Percentiles rank a stretch among this genome's conserved stretches.
Evolutionary conservation across 2,888 invertebrate species (phyloP).

Genomic region (Eupithecia tripunctaria): DNA sequence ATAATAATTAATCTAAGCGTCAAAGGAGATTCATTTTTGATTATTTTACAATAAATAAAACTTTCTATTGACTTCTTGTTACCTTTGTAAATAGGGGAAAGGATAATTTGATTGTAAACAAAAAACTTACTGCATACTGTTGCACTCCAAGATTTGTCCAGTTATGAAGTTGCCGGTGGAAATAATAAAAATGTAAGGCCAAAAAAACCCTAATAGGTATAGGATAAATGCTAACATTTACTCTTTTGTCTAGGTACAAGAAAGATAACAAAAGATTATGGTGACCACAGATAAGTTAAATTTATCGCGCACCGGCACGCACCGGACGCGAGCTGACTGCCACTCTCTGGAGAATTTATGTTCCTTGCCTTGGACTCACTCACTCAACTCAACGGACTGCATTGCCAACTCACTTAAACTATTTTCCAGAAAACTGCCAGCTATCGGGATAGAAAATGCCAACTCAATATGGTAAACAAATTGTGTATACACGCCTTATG

Average conservation of each 20-base stretch:
- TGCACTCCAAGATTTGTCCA: not conserved
- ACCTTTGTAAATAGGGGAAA: too few species aligned
- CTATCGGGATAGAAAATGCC: not conserved
- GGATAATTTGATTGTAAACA: not conserved
- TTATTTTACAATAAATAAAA: not conserved
- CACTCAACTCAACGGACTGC: not conserved
- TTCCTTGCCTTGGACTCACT: too few species aligned
- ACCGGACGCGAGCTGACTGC: too few species aligned
- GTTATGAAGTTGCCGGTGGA: slow-evolving; percentile 14
- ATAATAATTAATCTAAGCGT: too few species aligned
- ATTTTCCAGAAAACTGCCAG: not conserved
- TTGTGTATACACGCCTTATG: too few species aligned
- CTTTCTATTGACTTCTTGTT: not conserved
- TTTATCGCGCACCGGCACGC: too few species aligned
- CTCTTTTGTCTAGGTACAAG: not conserved
- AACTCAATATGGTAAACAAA: too few species aligned
- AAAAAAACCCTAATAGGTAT: not conserved
- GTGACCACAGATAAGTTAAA: not conserved
- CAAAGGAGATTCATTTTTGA: not conserved
- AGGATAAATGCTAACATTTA: slow-evolving; percentile 14
- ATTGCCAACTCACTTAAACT: not conserved
- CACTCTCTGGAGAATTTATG: too few species aligned
- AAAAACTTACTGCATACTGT: slow-evolving; percentile 20
- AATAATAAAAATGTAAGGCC: slow-evolving; percentile 14
- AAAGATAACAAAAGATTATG: not conserved